Percentiles rank a stretch among this genome's conserved stretches.
phyloP scores from a whole-genome alignment of 2,113 vertebrate species.

The Phrynosoma blainvillii region DNA sequence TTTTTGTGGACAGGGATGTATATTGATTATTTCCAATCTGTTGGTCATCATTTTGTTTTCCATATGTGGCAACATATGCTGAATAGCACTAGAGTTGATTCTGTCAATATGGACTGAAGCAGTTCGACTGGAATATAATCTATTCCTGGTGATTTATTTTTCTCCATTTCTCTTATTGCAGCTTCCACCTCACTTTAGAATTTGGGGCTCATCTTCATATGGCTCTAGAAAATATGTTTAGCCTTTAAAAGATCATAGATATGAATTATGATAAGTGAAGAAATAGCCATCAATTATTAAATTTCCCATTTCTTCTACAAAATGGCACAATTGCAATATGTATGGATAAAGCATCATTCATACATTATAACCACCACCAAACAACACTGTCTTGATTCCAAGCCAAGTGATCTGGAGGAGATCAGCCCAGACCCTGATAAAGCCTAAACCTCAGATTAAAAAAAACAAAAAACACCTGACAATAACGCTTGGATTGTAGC shows the following conservation, averaged over 20 bases:
- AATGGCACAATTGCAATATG: neutral
- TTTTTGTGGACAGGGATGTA: too few relatives aligned
- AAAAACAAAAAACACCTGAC: neutral
- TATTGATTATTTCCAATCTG: too few relatives aligned
- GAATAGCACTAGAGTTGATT: too few relatives aligned
- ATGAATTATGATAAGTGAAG: neutral
- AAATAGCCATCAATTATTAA: neutral
- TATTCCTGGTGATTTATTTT: too few relatives aligned
- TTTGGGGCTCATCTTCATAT: too few relatives aligned
- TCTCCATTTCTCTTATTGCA: too few relatives aligned
- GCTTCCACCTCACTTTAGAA: too few relatives aligned
- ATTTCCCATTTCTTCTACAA: neutral
- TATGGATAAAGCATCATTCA: neutral
- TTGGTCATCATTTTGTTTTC: too few relatives aligned
- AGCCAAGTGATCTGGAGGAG: neutral
- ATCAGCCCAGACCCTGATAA: neutral
- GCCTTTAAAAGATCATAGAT: neutral
- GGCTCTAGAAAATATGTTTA: neutral
- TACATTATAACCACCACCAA: neutral
- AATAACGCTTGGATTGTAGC: neutral
- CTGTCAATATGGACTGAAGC: too few relatives aligned
- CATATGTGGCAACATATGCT: too few relatives aligned
- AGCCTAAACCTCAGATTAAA: neutral
- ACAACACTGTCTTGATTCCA: neutral
- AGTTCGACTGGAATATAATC: too few relatives aligned